Conservation (phyloP, 2,888 invertebrate genomes). For the Tenthredo distinguenda region DNA sequence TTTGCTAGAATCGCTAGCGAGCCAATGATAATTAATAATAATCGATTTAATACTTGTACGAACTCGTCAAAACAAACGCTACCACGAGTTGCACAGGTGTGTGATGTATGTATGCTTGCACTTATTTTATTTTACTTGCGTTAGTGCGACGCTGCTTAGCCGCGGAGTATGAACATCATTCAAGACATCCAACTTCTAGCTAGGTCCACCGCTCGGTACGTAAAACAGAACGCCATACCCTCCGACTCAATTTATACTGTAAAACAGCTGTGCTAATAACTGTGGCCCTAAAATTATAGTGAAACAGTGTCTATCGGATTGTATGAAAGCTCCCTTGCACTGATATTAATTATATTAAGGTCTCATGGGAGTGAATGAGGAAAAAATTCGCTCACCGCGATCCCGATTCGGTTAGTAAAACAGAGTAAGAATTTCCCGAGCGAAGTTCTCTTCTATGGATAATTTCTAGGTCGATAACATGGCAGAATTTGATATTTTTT, state of each 20-base stretch:
- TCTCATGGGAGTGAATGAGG: background rate
- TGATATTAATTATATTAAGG: too few relatives aligned
- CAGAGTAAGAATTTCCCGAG: background rate
- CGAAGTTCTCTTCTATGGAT: background rate
- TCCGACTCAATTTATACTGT: background rate
- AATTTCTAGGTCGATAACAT: background rate
- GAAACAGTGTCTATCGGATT: background rate
- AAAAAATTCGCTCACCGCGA: background rate
- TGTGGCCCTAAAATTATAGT: background rate
- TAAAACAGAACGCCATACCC: background rate
- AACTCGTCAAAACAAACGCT: constrained; percentile 4
- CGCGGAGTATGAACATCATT: background rate
- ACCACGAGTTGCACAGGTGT: background rate
- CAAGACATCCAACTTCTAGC: background rate
- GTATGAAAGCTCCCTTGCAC: background rate
- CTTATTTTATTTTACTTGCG: background rate
- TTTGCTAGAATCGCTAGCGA: background rate
- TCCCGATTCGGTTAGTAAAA: background rate
- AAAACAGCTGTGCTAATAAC: background rate
- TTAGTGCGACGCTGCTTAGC: background rate
- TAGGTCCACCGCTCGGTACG: background rate
- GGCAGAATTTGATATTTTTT: background rate
- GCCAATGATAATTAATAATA: background rate
- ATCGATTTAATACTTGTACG: background rate
- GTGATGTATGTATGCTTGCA: background rate